Percentiles rank a stretch among this genome's conserved stretches.
These are phyloP conservation scores for Microtus californicus DNA, from an alignment of 2,797 vertebrate species.

Conservation along the genomic window DNA sequence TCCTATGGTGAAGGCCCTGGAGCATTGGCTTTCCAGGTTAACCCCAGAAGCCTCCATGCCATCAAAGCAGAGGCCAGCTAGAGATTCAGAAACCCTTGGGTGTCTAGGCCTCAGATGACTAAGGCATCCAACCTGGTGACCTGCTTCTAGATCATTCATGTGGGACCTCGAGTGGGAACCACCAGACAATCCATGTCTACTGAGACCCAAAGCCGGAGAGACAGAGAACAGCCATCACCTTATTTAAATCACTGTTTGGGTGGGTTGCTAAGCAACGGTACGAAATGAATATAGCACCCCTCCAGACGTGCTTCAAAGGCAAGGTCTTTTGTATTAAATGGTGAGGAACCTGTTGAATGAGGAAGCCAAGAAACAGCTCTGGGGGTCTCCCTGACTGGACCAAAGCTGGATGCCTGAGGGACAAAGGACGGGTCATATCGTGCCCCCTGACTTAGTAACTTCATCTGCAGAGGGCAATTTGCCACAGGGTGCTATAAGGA, in stretches of 20 bases:
- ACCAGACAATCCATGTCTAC: background rate
- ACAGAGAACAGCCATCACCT: background rate
- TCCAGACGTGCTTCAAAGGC: background rate
- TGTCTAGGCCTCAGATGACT: background rate
- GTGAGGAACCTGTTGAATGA: background rate
- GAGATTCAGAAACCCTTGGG: background rate
- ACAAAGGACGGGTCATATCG: no score
- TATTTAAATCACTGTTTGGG: background rate
- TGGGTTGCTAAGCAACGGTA: background rate
- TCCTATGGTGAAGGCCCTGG: no score
- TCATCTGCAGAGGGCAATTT: background rate
- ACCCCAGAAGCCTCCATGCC: background rate
- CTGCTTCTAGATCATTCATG: background rate
- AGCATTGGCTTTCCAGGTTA: rapidly evolving
- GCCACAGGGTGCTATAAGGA: background rate
- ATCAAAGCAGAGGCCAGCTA: background rate
- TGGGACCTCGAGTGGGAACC: background rate
- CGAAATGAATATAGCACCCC: background rate
- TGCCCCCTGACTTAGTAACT: background rate
- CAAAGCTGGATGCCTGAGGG: background rate
- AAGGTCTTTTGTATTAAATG: background rate
- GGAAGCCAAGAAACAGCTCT: background rate
- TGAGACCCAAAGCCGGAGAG: background rate
- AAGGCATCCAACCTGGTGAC: no score
- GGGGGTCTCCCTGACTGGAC: background rate